phyloP scores from a whole-genome alignment of 2,888 invertebrate genomes.

The Sarcophaga caerulescens region DNA sequence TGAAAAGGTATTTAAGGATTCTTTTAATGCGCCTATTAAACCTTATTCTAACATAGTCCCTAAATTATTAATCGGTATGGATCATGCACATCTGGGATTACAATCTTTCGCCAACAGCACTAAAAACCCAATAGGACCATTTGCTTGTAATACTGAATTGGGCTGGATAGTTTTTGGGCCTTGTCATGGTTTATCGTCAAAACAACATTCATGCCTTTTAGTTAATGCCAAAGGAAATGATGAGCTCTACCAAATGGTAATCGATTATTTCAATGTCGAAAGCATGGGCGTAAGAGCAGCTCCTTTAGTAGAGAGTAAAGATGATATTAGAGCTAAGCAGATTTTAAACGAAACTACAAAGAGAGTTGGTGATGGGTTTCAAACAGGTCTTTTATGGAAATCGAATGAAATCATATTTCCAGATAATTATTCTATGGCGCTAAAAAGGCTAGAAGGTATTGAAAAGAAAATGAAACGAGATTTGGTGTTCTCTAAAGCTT shows the following conservation, averaged over 20 bases:
- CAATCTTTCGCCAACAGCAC: background rate
- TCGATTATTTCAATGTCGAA: constrained; percentile 41
- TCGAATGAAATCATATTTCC: background rate
- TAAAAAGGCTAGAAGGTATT: constrained; percentile 20
- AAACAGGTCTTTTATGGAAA: constrained; percentile 41
- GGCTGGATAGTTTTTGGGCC: constrained; percentile 63
- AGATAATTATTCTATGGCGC: constrained; percentile 29
- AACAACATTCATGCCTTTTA: constrained; percentile 15
- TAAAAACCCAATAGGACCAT: constrained; percentile 40
- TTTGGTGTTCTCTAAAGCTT: constrained; percentile 10
- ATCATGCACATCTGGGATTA: constrained; percentile 53
- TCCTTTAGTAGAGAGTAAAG: constrained; percentile 20
- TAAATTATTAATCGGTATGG: constrained; percentile 60
- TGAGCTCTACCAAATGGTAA: constrained; percentile 17
- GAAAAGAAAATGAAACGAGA: constrained; percentile 44
- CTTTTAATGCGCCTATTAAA: background rate
- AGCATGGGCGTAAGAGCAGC: constrained; percentile 43
- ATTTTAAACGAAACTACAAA: constrained; percentile 38
- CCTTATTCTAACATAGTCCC: constrained; percentile 40
- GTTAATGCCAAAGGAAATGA: constrained; percentile 19
- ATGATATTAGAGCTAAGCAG: constrained; percentile 7
- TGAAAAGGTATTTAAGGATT: constrained; percentile 11
- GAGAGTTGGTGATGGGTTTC: constrained; percentile 29
- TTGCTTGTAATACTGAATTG: constrained; percentile 61
- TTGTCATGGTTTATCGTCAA: background rate